phyloP scores from a whole-genome alignment of 1,140 invertebrate genomes.

The Tetramorium parvispinum region DNA sequence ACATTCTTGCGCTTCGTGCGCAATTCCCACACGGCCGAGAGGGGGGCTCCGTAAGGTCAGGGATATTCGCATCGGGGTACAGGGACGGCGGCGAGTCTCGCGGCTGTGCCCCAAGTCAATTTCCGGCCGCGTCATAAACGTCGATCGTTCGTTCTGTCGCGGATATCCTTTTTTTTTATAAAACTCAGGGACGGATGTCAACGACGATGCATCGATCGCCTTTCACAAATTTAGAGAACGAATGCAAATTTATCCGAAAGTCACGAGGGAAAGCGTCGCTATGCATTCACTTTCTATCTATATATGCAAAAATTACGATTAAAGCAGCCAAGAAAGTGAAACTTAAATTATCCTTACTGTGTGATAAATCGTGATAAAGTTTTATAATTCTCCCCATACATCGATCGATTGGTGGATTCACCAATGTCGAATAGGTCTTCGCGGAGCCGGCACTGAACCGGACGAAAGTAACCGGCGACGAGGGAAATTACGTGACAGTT shows the following conservation, averaged over 20 bases:
- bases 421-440: background rate
- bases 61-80: conserved; percentile 72
- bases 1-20: conserved; percentile 77
- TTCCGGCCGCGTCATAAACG: background rate
- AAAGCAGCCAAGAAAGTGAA: background rate
- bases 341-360: background rate
- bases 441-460: conserved; percentile 1
- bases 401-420: no score
- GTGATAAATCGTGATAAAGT: background rate
- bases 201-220: background rate
- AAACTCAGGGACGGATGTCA: background rate
- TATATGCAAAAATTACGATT: background rate
- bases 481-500: conserved; percentile 41
- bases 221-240: background rate
- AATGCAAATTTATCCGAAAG: conserved; percentile 12
- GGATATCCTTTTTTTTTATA: background rate
- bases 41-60: conserved; percentile 80
- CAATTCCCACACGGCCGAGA: conserved; percentile 68
- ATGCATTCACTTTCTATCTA: background rate
- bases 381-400: background rate
- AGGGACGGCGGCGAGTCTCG: conserved; percentile 13
- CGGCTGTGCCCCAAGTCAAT: conserved; percentile 1
- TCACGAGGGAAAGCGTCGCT: conserved; percentile 8
- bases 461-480: conserved; percentile 13
- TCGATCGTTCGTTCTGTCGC: background rate